Evolutionary conservation across 2,113 vertebrate genomes (phyloP).

Genomic region (Carassius carassius): DNA sequence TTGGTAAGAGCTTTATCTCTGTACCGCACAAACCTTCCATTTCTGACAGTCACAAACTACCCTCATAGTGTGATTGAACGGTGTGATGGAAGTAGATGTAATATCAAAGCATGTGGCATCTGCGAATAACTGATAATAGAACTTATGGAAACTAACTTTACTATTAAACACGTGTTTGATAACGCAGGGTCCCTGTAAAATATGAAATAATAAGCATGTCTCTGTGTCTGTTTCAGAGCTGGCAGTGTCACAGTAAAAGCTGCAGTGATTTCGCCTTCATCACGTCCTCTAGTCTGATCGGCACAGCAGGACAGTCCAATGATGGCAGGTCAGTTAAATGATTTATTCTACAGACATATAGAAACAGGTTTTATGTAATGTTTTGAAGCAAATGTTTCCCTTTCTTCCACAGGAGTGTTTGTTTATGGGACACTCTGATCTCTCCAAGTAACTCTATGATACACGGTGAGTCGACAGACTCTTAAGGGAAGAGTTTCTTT

Average conservation of each 20-base stretch:
- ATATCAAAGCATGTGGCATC: not conserved
- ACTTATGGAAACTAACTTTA: not conserved
- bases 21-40: not conserved
- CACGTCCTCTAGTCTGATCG: slow-evolving; percentile 96
- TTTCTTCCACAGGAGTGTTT: slow-evolving; percentile 82
- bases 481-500: not conserved
- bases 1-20: slow-evolving; percentile 79
- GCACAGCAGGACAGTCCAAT: slow-evolving; percentile 93
- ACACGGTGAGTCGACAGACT: slow-evolving; percentile 77
- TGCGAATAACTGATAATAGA: not conserved
- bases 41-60: not conserved
- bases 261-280: slow-evolving; percentile 95
- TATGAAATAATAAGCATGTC: not conserved
- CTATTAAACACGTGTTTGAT: too few species aligned
- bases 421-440: slow-evolving; percentile 90
- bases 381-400: not conserved
- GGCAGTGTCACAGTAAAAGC: slow-evolving; percentile 96
- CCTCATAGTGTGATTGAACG: not conserved
- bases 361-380: not conserved
- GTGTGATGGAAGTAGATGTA: too few species aligned
- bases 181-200: not conserved
- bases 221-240: slow-evolving; percentile 78
- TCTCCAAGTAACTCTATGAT: slow-evolving; percentile 86
- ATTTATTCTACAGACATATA: not conserved
- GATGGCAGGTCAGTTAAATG: slow-evolving; percentile 84